phyloP scores from a whole-genome alignment of 35 echinoderm and acorn worm genomes.

The Anneissia japonica region DNA sequence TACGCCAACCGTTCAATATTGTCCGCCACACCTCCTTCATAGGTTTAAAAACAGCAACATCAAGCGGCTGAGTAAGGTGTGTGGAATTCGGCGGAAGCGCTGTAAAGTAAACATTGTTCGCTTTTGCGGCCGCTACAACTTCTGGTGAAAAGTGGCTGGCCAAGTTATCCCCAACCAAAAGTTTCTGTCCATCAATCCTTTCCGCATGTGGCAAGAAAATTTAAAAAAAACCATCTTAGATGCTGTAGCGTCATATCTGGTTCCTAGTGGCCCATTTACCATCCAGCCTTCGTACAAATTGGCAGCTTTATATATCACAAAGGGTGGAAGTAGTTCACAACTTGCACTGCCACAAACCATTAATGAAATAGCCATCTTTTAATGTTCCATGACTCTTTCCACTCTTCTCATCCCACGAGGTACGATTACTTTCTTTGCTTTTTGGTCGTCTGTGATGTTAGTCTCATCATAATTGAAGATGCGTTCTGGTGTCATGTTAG shows the following conservation, averaged over 20 bases:
- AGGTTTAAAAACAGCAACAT: constrained; percentile 18
- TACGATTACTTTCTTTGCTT: too few species aligned
- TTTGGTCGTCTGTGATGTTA: too few species aligned
- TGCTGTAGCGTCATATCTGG: constrained; percentile 12
- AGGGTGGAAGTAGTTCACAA: not conserved
- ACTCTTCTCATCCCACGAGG: too few species aligned
- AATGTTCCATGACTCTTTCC: constrained; percentile 2
- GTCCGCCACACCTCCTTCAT: constrained; percentile 11
- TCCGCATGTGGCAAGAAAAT: constrained; percentile 21
- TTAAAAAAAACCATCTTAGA: constrained; percentile 4
- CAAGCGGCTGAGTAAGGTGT: constrained; percentile 30
- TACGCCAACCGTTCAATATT: not conserved
- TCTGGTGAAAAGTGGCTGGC: constrained; percentile 20
- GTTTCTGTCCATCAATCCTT: not conserved
- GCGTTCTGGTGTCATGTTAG: not conserved
- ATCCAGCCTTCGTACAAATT: not conserved
- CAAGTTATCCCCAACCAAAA: constrained; percentile 20
- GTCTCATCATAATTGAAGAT: too few species aligned
- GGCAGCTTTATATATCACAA: constrained; percentile 3
- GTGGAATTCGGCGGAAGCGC: constrained; percentile 31
- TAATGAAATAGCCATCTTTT: constrained; percentile 3
- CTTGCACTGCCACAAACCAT: constrained; percentile 16
- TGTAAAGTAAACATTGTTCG: constrained; percentile 25
- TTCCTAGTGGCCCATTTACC: not conserved
- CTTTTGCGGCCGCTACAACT: constrained; percentile 6